A percentile compares a stretch with the other conserved stretches of the same genome.
Evolutionary conservation across 2,888 invertebrate genomes (phyloP).

Genomic region (Diaphora mendica): DNA sequence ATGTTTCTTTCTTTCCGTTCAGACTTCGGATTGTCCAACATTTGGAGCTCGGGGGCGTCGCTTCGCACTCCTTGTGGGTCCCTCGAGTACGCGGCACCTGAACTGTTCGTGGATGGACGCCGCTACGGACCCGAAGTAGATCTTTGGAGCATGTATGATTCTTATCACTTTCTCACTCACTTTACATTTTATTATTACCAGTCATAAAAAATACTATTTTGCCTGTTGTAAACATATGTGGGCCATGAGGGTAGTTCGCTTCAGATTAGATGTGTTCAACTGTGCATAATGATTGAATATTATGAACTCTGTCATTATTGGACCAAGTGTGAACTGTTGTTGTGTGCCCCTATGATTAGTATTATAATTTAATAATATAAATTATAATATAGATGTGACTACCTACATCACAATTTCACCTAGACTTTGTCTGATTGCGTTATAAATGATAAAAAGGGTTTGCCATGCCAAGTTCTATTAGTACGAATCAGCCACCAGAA

Average conservation of each 20-base stretch:
- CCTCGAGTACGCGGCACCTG: slow-evolving; percentile 93
- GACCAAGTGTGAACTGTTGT: too few relatives aligned
- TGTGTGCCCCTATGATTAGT: too few relatives aligned
- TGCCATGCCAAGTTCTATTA: too few relatives aligned
- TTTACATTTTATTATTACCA: neutral
- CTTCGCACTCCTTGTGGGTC: slow-evolving; percentile 92
- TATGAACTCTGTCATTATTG: too few relatives aligned
- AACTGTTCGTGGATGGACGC: slow-evolving; percentile 89
- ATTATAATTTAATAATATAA: too few relatives aligned
- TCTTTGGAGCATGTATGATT: slow-evolving; percentile 90
- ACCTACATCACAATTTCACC: too few relatives aligned
- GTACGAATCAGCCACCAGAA: neutral
- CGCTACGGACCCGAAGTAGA: slow-evolving; percentile 92
- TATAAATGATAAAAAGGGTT: too few relatives aligned
- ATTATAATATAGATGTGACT: too few relatives aligned
- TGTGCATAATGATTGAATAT: too few relatives aligned
- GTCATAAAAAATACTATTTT: neutral
- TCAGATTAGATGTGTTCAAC: neutral
- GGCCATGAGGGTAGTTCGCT: neutral
- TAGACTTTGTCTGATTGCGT: too few relatives aligned
- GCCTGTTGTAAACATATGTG: neutral
- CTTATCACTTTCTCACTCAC: neutral
- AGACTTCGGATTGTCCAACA: slow-evolving; percentile 92
- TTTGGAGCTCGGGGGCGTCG: slow-evolving; percentile 87
- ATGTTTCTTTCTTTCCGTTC: slow-evolving; percentile 11